Percentiles rank a stretch among this genome's conserved stretches.
phyloP scores from a whole-genome alignment of 2,113 vertebrate genomes.

The Nerophis ophidion region DNA sequence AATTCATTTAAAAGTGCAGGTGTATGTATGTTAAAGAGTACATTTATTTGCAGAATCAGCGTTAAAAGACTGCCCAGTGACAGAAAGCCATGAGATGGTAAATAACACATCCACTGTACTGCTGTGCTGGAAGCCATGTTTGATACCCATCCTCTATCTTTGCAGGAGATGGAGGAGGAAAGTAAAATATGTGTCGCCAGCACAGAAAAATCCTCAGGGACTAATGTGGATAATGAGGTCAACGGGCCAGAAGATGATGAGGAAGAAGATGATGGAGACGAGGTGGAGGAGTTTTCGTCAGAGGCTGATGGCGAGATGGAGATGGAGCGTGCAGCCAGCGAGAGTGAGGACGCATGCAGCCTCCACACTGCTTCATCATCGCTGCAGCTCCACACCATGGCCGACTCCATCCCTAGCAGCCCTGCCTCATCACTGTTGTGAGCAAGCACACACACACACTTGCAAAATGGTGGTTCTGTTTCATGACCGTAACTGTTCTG shows the following conservation, averaged over 20 bases:
- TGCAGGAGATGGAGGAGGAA: constrained; percentile 78
- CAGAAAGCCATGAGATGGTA: constrained; percentile 83
- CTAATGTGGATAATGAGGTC: constrained; percentile 61
- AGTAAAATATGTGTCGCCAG: constrained; percentile 62
- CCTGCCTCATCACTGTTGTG: constrained; percentile 96
- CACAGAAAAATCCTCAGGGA: constrained; percentile 40
- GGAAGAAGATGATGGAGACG: constrained; percentile 74
- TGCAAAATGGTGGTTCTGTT: background rate
- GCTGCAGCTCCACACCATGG: constrained; percentile 82
- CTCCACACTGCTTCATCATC: constrained; percentile 84
- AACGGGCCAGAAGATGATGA: constrained; percentile 37
- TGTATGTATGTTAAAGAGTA: background rate
- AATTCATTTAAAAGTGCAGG: background rate
- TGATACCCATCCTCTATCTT: constrained; percentile 14
- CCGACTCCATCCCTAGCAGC: constrained; percentile 94
- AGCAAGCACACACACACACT: constrained; percentile 43
- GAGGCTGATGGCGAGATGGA: constrained; percentile 80
- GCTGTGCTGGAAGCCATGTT: background rate
- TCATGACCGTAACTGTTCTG: background rate
- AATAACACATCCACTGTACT: constrained; percentile 15
- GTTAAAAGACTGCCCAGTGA: constrained; percentile 76
- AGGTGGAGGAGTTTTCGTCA: constrained; percentile 81
- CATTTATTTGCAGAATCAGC: constrained; percentile 73
- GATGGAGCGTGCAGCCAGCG: constrained; percentile 85
- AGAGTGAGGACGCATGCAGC: constrained; percentile 94